Percentiles rank a stretch among this genome's conserved stretches.
Evolutionary conservation across 2,888 invertebrate species (phyloP).

Genomic region (Argyresthia goedartella): DNA sequence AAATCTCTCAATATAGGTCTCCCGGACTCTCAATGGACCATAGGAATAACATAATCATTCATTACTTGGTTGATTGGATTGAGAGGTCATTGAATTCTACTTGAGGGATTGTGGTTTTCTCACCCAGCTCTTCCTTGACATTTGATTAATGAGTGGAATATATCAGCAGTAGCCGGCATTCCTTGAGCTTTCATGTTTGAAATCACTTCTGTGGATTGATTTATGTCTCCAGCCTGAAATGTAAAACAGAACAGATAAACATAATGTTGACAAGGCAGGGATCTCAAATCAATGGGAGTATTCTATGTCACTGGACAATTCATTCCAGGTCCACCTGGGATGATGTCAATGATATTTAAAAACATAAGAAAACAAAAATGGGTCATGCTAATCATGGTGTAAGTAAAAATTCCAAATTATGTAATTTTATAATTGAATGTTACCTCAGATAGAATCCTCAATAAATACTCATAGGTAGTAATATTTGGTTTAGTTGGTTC

Average conservation of each 20-base stretch:
- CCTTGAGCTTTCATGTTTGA: slow-evolving; percentile 70
- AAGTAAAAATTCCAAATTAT: too few relatives aligned
- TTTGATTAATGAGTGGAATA: slow-evolving; percentile 72
- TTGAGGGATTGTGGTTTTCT: slow-evolving; percentile 18
- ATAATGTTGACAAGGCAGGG: too few relatives aligned
- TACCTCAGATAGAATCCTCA: slow-evolving; percentile 70
- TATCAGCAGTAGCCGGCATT: slow-evolving; percentile 64
- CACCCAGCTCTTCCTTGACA: slow-evolving; percentile 71
- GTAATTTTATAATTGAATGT: not conserved
- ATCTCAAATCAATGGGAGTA: too few relatives aligned
- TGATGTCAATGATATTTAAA: too few relatives aligned
- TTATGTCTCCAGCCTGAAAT: slow-evolving; percentile 64
- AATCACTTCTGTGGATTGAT: slow-evolving; percentile 69
- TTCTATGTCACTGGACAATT: too few relatives aligned
- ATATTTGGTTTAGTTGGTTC: slow-evolving; percentile 51
- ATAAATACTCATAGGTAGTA: slow-evolving; percentile 67
- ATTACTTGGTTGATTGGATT: too few relatives aligned
- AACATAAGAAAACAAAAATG: too few relatives aligned
- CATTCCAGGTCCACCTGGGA: too few relatives aligned
- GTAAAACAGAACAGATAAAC: not conserved
- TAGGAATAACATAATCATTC: not conserved
- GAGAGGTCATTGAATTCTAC: too few relatives aligned
- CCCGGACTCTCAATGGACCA: not conserved
- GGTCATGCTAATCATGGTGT: too few relatives aligned
- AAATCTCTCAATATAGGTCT: not conserved